Conservation (phyloP, 2,113 vertebrate genomes). For the Chaetorhynchus papuensis region DNA sequence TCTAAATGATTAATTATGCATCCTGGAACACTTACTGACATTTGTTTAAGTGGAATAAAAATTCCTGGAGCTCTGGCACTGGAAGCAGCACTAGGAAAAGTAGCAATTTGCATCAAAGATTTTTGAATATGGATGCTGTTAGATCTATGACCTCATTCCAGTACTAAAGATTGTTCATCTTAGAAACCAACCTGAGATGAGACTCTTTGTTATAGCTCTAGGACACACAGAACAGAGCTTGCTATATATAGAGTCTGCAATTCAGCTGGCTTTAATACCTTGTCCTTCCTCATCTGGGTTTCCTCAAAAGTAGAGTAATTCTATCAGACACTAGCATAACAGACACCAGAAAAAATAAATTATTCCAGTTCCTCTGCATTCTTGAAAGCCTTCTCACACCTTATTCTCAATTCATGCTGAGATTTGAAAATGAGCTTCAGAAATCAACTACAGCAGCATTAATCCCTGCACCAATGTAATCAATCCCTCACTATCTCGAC, state of each 20-base stretch:
- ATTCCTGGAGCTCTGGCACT: neutral
- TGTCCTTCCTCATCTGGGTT: neutral
- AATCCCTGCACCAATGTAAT: neutral
- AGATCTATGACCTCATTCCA: neutral
- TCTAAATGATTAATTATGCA: conserved; percentile 11
- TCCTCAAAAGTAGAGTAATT: neutral
- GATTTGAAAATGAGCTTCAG: neutral
- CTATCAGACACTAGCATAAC: neutral
- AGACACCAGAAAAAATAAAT: neutral
- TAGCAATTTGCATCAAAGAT: neutral
- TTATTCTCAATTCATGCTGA: neutral
- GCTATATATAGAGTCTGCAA: neutral
- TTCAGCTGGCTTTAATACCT: neutral
- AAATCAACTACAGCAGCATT: neutral
- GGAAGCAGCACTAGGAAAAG: neutral
- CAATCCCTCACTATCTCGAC: neutral
- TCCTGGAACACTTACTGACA: neutral
- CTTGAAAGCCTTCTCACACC: neutral
- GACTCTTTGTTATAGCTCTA: neutral
- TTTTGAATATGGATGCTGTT: neutral
- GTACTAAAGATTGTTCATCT: neutral
- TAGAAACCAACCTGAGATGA: neutral
- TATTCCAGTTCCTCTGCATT: neutral
- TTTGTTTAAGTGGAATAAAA: neutral
- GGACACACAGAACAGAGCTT: neutral